Evolutionary conservation across 2,113 vertebrate species (phyloP).

Genomic region (Chaenogobius annularis): DNA sequence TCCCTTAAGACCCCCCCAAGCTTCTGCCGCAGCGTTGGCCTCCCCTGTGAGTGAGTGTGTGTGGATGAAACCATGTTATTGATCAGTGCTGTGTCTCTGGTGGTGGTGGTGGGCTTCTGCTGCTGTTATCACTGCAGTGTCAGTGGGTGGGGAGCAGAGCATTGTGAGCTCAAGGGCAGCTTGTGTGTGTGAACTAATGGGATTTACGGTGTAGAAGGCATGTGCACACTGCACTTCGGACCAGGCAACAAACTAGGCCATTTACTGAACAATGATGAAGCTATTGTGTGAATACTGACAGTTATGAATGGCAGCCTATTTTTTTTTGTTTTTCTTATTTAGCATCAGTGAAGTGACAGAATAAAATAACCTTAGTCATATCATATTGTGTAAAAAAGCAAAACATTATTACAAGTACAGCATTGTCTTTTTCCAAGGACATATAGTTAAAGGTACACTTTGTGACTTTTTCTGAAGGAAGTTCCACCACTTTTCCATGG

Average conservation of each 20-base stretch:
- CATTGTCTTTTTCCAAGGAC: too few relatives aligned
- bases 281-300: not conserved
- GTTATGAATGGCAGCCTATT: not conserved
- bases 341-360: not conserved
- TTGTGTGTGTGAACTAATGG: constrained; percentile 37
- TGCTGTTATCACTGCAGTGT: constrained; percentile 66
- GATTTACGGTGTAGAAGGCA: constrained; percentile 24
- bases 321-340: not conserved
- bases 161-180: constrained; percentile 30
- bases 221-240: constrained; percentile 19
- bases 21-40: constrained; percentile 51
- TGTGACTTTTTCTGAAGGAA: too few relatives aligned
- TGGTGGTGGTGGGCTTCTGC: constrained; percentile 54
- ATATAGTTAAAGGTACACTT: too few relatives aligned
- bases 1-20: constrained; percentile 54
- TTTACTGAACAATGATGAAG: not conserved
- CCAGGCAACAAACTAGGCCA: constrained; percentile 19
- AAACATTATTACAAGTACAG: too few relatives aligned
- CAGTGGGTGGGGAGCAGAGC: constrained; percentile 39
- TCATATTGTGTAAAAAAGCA: not conserved
- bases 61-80: constrained; percentile 43
- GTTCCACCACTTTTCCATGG: not conserved
- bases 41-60: constrained; percentile 31
- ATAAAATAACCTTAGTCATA: not conserved
- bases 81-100: constrained; percentile 57